These are phyloP conservation scores for Ciconia nigra DNA, from an alignment of 2,797 vertebrate genomes.

Conservation along the genomic window DNA sequence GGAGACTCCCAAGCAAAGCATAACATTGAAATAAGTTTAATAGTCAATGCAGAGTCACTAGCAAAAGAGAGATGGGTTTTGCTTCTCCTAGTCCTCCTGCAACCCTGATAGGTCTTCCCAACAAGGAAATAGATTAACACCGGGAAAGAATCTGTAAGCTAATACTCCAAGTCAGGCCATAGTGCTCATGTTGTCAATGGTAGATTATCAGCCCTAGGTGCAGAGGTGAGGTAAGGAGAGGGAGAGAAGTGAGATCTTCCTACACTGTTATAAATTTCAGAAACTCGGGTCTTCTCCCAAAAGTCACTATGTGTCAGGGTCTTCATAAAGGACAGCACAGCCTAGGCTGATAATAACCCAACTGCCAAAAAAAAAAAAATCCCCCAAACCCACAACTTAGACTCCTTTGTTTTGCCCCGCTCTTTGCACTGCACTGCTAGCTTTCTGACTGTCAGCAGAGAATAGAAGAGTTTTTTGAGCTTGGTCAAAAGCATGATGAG, in stretches of 20 bases:
- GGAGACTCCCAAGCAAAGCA: not conserved
- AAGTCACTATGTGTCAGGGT: not conserved
- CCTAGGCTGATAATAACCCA: not conserved
- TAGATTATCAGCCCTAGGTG: not conserved
- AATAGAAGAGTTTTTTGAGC: not conserved
- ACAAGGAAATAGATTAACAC: not conserved
- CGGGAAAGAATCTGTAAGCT: not conserved
- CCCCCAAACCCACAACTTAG: not conserved
- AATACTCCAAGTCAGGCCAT: not conserved
- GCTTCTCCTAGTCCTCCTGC: not conserved
- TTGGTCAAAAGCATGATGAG: not conserved
- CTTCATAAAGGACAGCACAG: not conserved
- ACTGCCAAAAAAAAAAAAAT: not conserved
- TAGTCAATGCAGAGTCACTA: not conserved
- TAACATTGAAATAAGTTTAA: not conserved
- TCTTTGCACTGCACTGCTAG: not conserved
- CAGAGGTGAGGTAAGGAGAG: not conserved
- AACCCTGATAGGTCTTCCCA: not conserved
- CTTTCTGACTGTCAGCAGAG: not conserved
- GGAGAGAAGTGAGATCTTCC: not conserved
- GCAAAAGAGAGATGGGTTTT: not conserved
- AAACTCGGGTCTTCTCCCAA: rapidly evolving
- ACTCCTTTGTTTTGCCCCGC: not conserved
- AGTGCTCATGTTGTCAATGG: not conserved
- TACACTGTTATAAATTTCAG: not conserved